These are phyloP conservation scores for Keiferia lycopersicella DNA, from an alignment of 2,888 invertebrate genomes.

Conservation along the genomic window DNA sequence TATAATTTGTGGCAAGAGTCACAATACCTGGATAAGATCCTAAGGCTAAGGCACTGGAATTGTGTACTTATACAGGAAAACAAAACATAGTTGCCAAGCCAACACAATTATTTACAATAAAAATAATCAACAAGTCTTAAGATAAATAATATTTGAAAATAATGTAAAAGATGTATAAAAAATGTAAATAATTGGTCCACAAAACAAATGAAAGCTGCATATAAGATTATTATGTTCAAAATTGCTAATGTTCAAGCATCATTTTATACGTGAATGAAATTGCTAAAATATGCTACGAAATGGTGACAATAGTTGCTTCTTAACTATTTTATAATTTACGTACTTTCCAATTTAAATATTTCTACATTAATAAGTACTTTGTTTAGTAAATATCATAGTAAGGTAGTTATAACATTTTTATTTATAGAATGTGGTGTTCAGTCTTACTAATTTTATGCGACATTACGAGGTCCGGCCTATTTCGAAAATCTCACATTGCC, in stretches of 20 bases:
- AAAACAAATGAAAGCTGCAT: constrained; percentile 23
- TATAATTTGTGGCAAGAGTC: background rate
- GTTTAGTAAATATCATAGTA: constrained; percentile 47
- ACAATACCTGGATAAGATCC: background rate
- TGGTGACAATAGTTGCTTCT: constrained; percentile 21
- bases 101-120: constrained; percentile 28
- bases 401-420: constrained; percentile 48
- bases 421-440: constrained; percentile 57
- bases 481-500: background rate
- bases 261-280: background rate
- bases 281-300: constrained; percentile 9
- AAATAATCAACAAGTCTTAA: constrained; percentile 23
- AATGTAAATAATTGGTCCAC: constrained; percentile 40
- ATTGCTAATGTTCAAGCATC: background rate
- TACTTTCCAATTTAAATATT: constrained; percentile 27
- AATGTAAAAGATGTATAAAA: constrained; percentile 6
- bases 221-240: background rate
- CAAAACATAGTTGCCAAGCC: constrained; percentile 17
- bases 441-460: constrained; percentile 61
- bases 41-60: constrained; percentile 32
- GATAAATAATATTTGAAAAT: background rate
- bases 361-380: constrained; percentile 62
- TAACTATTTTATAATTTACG: constrained; percentile 15
- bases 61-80: constrained; percentile 29
- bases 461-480: background rate